A percentile compares a stretch with the other conserved stretches of the same genome.
These are phyloP conservation scores for Urocitellus parryii DNA, from an alignment of 2,113 vertebrate species.

Conservation along the genomic window DNA sequence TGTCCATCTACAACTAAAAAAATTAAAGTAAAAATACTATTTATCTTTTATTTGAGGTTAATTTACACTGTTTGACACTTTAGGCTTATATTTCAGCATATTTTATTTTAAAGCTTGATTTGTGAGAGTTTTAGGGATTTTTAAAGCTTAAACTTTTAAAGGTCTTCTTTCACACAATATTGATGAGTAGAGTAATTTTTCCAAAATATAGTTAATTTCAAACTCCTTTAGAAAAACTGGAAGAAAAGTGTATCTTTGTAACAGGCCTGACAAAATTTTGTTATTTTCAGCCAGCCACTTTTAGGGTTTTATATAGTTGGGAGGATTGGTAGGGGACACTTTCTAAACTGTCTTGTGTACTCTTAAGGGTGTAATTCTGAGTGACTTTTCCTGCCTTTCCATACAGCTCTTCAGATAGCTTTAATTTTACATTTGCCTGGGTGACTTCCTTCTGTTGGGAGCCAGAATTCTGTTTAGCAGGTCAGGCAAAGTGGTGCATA, in stretches of 20 bases:
- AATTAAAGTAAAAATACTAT: neutral
- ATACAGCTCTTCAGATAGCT: neutral
- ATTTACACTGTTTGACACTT: conserved; percentile 15
- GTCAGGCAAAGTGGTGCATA: too few relatives aligned
- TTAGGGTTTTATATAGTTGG: neutral
- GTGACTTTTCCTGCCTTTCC: neutral
- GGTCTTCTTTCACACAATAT: conserved; percentile 14
- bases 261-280: conserved; percentile 36
- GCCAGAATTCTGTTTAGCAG: neutral
- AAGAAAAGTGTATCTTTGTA: conserved; percentile 40
- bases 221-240: conserved; percentile 12
- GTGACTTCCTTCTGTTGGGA: neutral
- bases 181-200: conserved; percentile 58
- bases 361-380: neutral
- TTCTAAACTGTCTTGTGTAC: neutral
- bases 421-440: neutral
- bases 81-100: neutral
- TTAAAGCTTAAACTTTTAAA: conserved; percentile 1
- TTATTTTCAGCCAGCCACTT: conserved; percentile 45
- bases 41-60: conserved; percentile 45
- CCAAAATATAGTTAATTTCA: conserved; percentile 38
- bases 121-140: neutral
- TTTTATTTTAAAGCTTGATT: conserved; percentile 54
- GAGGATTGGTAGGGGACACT: neutral
- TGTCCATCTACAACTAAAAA: too few relatives aligned